A percentile compares a stretch with the other conserved stretches of the same genome.
These are phyloP conservation scores for Sigmodon hispidus DNA, from an alignment of 2,113 vertebrate genomes.

Conservation along the genomic window DNA sequence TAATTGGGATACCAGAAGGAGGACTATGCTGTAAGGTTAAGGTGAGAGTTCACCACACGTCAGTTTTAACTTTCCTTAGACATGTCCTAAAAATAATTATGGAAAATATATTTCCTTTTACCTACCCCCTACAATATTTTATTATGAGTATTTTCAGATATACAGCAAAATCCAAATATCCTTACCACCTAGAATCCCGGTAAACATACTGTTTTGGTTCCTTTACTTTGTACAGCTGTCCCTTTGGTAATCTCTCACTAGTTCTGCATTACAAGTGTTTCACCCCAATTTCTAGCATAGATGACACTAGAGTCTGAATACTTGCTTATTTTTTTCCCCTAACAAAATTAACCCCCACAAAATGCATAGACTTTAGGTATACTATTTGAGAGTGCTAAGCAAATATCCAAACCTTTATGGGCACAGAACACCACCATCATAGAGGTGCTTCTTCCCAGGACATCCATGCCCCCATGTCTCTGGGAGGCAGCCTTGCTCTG, in stretches of 20 bases:
- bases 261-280: slow-evolving; percentile 45
- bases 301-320: not conserved
- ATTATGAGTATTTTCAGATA: slow-evolving; percentile 45
- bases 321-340: not conserved
- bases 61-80: slow-evolving; percentile 3
- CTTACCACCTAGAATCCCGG: not conserved
- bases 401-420: not conserved
- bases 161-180: not conserved
- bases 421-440: not conserved
- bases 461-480: not conserved
- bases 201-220: not conserved
- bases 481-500: not conserved
- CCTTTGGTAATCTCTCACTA: slow-evolving; percentile 14
- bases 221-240: not conserved
- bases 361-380: not conserved
- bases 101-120: slow-evolving; percentile 18
- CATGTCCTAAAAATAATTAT: not conserved
- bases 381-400: not conserved
- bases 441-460: not conserved
- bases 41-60: not conserved
- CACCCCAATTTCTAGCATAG: not conserved
- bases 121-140: not conserved
- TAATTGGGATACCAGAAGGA: slow-evolving; percentile 20
- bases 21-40: not conserved
- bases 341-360: slow-evolving; percentile 36